Conservation (phyloP, 2,888 invertebrate genomes). For the Amphipyra berbera region DNA sequence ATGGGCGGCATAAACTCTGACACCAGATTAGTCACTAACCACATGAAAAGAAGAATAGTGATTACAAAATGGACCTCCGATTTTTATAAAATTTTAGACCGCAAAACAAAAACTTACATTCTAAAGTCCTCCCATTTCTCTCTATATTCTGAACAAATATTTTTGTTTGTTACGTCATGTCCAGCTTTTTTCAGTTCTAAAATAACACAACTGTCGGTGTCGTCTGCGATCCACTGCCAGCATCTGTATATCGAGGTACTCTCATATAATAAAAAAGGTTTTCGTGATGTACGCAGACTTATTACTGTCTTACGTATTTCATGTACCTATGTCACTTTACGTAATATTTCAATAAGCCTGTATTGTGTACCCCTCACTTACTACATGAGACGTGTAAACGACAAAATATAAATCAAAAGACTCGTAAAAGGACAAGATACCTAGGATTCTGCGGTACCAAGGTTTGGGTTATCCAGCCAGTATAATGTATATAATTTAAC, state of each 20-base stretch:
- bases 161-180: constrained; percentile 1
- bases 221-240: neutral
- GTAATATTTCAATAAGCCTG: constrained; percentile 18
- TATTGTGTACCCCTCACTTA: constrained; percentile 14
- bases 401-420: constrained; percentile 15
- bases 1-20: no score
- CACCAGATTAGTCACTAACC: no score
- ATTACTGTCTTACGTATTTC: constrained; percentile 11
- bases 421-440: constrained; percentile 1
- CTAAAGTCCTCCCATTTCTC: neutral
- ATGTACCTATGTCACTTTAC: constrained; percentile 1
- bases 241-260: neutral
- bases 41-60: no score
- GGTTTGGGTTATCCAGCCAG: neutral
- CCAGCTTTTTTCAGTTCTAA: constrained; percentile 1
- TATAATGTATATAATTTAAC: constrained; percentile 3
- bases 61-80: no score
- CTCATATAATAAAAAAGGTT: constrained; percentile 20
- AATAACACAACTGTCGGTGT: constrained; percentile 5
- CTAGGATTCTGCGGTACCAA: neutral
- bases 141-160: constrained; percentile 3
- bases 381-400: constrained; percentile 6
- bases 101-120: neutral
- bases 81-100: no score
- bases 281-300: constrained; percentile 13